Base-by-base conservation (phyloP, 2,113 vertebrate genomes). In the Shinisaurus crocodilurus region DNA sequence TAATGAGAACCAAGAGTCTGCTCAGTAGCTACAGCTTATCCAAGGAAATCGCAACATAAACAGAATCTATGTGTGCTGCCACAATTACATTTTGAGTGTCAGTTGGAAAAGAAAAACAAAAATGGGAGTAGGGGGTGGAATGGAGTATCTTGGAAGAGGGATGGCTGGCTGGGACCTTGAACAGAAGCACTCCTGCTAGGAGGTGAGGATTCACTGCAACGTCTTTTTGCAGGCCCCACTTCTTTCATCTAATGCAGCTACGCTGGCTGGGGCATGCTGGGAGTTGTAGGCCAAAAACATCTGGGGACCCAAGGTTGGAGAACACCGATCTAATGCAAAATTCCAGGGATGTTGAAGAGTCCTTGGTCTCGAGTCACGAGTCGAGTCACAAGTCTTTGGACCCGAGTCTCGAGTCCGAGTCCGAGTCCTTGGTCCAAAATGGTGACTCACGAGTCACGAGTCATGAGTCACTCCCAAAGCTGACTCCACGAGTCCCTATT, bases 51-150 rank as follows among this genome's bases (percentile, higher is more conserved):
- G 12, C 88, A 48, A 76, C 34, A 32, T 76, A 84, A 89, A 65
- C 43, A 15, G 40, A 50, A 75, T 15, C 23, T 84, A 83, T 85
- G 63, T 75, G 72, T 79, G n/a, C 75, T 23, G 43, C 6, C 89
- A 48, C 43, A 85, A 90, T 90, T 40, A 79, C n/a, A n/a, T n/a
- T n/a, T n/a, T n/a, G n/a, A n/a, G n/a, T n/a, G 20, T 29, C 29
- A 74, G 6, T 7, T 57, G 50, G 34, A 16, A 29, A 57, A 23
- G 1, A 20, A 6, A 74, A 54, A 37, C 45, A 27, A 23, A 57
- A 50, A 80, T 2, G 1, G 48, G 69, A 10, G 16, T 9, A 48
- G 5, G 5, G n/a, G 9, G 40, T 29, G 10, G 12, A 40, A 12
- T 85, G 82, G 29, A 43, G 16, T n/a, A 23, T 72, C 29, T 50